Percentiles rank a stretch among this genome's conserved stretches.
Evolutionary conservation across 2,113 vertebrate species (phyloP).

Genomic region (Carassius carassius): DNA sequence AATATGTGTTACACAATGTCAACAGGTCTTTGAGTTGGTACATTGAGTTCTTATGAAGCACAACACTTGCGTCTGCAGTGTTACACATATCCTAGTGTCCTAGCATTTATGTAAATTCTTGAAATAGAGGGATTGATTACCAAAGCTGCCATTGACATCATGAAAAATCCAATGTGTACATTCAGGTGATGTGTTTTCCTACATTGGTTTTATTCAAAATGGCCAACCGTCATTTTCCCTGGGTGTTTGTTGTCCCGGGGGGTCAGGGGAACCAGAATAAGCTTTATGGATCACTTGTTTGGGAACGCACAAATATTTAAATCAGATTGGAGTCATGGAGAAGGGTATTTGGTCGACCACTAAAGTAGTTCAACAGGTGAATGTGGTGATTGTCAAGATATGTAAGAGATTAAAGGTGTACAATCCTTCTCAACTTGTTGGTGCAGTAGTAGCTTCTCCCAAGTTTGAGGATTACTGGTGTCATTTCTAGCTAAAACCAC

Average conservation of each 20-base stretch:
- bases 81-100: conserved; percentile 46
- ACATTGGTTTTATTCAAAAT: conserved; percentile 28
- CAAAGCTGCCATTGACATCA: conserved; percentile 56
- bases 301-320: conserved; percentile 48
- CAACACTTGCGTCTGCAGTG: conserved; percentile 46
- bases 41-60: conserved; percentile 30
- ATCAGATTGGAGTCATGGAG: not conserved
- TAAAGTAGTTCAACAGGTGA: conserved; percentile 14
- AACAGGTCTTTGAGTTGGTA: conserved; percentile 20
- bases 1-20: conserved; percentile 39
- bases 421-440: not conserved
- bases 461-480: conserved; percentile 34
- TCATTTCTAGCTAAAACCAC: conserved; percentile 40
- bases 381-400: conserved; percentile 9
- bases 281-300: conserved; percentile 52
- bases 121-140: conserved; percentile 50
- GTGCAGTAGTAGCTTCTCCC: conserved; percentile 15
- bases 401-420: not conserved
- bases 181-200: conserved; percentile 45
- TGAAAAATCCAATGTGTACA: conserved; percentile 38
- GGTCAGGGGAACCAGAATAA: conserved; percentile 51
- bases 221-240: conserved; percentile 19
- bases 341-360: conserved; percentile 21
- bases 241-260: conserved; percentile 40
- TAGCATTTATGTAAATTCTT: conserved; percentile 37